Percentiles rank a stretch among this genome's conserved stretches.
These are phyloP conservation scores for Pachypsylla venusta DNA, from an alignment of 1,140 invertebrate species.

Conservation along the genomic window DNA sequence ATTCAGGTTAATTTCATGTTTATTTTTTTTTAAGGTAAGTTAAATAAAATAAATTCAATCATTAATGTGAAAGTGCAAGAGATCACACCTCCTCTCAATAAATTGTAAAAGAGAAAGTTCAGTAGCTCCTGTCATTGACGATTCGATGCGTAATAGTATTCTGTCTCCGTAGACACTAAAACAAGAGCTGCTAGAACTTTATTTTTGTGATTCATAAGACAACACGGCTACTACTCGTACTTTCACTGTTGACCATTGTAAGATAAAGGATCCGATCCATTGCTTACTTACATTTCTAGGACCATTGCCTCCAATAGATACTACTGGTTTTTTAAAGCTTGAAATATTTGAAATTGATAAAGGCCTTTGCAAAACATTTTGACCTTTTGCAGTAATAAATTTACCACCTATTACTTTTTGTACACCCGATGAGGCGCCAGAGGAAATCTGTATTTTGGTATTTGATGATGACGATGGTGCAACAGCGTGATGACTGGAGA, in stretches of 20 bases:
- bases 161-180: not conserved
- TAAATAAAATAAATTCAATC: no score
- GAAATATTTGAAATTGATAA: not conserved
- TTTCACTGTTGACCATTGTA: not conserved
- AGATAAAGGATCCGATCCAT: not conserved
- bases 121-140: not conserved
- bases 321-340: not conserved
- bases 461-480: not conserved
- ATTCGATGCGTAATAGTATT: no score
- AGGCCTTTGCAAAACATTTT: constrained; percentile 5
- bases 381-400: not conserved
- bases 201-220: not conserved
- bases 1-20: no score
- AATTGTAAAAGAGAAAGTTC: not conserved
- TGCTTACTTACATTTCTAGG: not conserved
- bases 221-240: not conserved
- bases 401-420: not conserved
- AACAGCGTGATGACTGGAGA: not conserved
- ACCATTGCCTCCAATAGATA: not conserved
- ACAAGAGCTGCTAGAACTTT: not conserved
- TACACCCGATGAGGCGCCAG: not conserved
- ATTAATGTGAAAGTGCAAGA: no score
- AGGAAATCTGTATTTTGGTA: not conserved
- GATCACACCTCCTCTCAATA: no score
- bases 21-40: no score